Evolutionary conservation across 2,797 vertebrate genomes (phyloP).

Genomic region (Erethizon dorsatum): DNA sequence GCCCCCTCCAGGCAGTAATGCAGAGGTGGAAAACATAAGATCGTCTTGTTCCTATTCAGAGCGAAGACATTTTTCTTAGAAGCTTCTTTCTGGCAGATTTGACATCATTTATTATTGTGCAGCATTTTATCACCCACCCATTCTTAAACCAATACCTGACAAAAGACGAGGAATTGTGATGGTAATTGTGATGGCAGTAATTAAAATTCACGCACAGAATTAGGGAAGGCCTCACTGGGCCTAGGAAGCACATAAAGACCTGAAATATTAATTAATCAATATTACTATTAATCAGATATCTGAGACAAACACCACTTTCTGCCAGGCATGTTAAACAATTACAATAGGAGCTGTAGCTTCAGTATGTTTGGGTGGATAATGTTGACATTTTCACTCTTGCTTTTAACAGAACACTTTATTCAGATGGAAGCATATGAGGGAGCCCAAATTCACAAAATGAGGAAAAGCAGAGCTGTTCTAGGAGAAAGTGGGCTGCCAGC

Average conservation of each 20-base stretch:
- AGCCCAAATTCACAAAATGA: neutral
- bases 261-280: neutral
- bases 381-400: neutral
- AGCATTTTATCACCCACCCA: neutral
- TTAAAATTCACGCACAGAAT: neutral
- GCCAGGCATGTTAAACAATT: neutral
- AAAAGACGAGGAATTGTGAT: neutral
- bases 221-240: neutral
- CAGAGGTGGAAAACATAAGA: neutral
- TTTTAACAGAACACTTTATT: neutral
- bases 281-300: neutral
- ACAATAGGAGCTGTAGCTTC: neutral
- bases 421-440: neutral
- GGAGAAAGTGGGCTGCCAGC: neutral
- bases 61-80: neutral
- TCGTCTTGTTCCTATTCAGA: neutral
- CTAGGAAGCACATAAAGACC: neutral
- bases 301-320: neutral
- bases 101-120: neutral
- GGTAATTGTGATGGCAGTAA: too few species aligned
- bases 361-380: neutral
- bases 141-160: neutral
- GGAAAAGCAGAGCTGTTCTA: neutral
- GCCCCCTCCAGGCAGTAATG: neutral
- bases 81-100: neutral